Evolutionary conservation across 2,888 invertebrate species (phyloP).

Genomic region (Tigriopus californicus): DNA sequence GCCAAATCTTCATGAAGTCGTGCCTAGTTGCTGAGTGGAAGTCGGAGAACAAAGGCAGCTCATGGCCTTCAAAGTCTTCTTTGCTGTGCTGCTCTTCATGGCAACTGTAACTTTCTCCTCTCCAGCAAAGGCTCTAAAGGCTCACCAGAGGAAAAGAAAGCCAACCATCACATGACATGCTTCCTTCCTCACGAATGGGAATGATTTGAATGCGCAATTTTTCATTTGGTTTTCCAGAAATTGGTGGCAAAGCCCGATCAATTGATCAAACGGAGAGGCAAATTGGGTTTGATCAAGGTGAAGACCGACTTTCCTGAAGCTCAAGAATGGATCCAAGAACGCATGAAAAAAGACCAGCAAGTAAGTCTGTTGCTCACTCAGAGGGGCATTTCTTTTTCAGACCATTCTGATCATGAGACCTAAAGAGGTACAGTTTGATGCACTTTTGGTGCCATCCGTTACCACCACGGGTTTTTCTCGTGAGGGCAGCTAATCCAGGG

Average conservation of each 20-base stretch:
- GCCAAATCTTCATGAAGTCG: too few species aligned
- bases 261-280: conserved; percentile 91
- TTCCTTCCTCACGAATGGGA: background rate
- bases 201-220: background rate
- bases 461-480: too few species aligned
- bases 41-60: too few species aligned
- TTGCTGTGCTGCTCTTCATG: too few species aligned
- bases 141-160: too few species aligned
- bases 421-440: background rate
- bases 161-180: too few species aligned
- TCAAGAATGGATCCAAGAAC: conserved; percentile 65
- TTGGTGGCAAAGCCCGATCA: conserved; percentile 98
- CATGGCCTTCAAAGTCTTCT: too few species aligned
- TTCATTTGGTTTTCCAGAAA: conserved; percentile 41
- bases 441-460: too few species aligned
- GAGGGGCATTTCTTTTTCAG: background rate
- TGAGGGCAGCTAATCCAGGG: too few species aligned
- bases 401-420: background rate
- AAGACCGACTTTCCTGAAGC: conserved; percentile 61
- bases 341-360: conserved; percentile 62
- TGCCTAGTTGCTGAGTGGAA: too few species aligned
- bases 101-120: too few species aligned
- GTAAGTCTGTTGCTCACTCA: conserved; percentile 25
- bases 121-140: too few species aligned
- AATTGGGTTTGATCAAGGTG: conserved; percentile 86